Base-by-base conservation (phyloP, 53 echinoderm and acorn worm species). In the Crossaster papposus region DNA sequence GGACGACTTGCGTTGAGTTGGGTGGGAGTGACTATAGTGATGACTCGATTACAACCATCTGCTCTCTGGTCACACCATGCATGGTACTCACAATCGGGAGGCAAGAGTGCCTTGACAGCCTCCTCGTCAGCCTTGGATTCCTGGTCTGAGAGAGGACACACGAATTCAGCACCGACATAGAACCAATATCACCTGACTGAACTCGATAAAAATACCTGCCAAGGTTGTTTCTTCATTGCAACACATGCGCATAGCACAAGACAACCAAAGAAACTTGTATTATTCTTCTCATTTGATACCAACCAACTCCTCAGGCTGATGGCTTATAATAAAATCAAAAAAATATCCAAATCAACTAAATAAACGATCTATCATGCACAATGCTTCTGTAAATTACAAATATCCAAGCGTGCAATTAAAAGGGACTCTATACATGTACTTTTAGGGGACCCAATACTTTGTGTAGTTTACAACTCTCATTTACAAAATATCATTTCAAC, bases 71-170 rank as follows among this genome's bases (percentile, higher is more conserved):
- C 87, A 54, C 87, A 77, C 77, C 77, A 87, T 87, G 87, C 87
- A 87, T 33, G 77, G 36, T 87, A 87, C 87, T 87, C 87, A 87
- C 87, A 87, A 36, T 87, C 87, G 7, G 87, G 87, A 10, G 87
- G 75, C n/a, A 77, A 35, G 62, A 87, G 87, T 18, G 35, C 34
- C 26, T 75, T 33, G 37, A 87, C 53, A 10, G 51, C 87, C 7
- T 72, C 87, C 17, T 77, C 87, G 6, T 33, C 6, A 7, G 76
- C 77, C 2, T 58, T 58, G 58, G 26, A 20, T 9, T 50, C 36
- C 63, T 87, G 20, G 76, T 58, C 87, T 87, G 63, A 52, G 79
- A 68, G 44, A 52, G 83, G 44, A 70, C 26, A 70, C n/a, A n/a
- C n/a, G n/a, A 30, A 81, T 17, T 33, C 23, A 62, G 23, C 81